phyloP scores from a whole-genome alignment of 2,888 invertebrate species.

The Kuschelorhynchus macadamiae region DNA sequence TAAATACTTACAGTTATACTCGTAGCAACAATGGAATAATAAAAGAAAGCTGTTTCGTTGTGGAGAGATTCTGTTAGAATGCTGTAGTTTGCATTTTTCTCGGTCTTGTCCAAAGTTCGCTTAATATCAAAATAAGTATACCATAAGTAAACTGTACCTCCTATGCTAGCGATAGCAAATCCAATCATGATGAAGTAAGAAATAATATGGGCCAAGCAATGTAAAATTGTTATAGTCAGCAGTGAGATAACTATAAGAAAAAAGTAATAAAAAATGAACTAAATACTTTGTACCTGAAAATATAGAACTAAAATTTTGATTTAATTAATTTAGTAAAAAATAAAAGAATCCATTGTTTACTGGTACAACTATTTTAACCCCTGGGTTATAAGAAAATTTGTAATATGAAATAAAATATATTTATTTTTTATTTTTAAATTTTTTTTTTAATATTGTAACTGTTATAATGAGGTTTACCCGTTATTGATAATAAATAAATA shows the following conservation, averaged over 20 bases:
- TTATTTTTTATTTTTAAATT: too few relatives aligned
- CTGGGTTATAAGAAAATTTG: too few relatives aligned
- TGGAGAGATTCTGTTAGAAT: slow-evolving; percentile 83
- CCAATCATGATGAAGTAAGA: slow-evolving; percentile 91
- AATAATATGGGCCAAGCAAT: slow-evolving; percentile 85
- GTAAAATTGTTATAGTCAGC: slow-evolving; percentile 85
- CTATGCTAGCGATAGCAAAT: slow-evolving; percentile 82
- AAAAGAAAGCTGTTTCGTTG: slow-evolving; percentile 89
- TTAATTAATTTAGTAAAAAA: too few relatives aligned
- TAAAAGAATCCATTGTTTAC: too few relatives aligned
- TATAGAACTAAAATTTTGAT: too few relatives aligned
- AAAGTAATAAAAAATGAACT: too few relatives aligned
- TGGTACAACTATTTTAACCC: too few relatives aligned
- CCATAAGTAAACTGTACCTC: slow-evolving; percentile 87
- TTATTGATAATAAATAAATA: too few relatives aligned
- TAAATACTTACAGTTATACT: slow-evolving; percentile 87
- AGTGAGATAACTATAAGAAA: slow-evolving; percentile 82
- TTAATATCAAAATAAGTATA: slow-evolving; percentile 88
- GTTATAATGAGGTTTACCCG: too few relatives aligned
- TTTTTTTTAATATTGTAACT: too few relatives aligned
- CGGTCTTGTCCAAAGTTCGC: slow-evolving; percentile 73
- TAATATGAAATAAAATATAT: too few relatives aligned
- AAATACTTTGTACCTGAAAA: too few relatives aligned
- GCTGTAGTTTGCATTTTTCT: slow-evolving; percentile 63
- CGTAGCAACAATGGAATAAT: slow-evolving; percentile 88